phyloP scores from a whole-genome alignment of 2,888 invertebrate species.

The Drosophila testacea region DNA sequence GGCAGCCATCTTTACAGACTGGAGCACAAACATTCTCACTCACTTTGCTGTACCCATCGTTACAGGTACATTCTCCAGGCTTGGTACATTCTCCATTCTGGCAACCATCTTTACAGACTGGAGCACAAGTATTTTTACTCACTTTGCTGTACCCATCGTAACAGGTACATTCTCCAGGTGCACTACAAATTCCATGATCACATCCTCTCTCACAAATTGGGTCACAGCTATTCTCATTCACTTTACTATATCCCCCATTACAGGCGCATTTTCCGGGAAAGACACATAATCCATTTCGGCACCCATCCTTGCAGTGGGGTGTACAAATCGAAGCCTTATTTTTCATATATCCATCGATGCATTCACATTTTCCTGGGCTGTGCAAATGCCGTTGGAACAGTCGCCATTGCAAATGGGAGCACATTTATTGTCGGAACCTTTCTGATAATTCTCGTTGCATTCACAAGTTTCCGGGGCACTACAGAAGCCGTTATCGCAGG shows the following conservation, averaged over 20 bases:
- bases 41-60: neutral
- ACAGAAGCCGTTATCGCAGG: conserved; percentile 63
- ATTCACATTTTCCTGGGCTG: conserved; percentile 89
- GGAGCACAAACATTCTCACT: conserved; percentile 20
- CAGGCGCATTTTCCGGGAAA: conserved; percentile 8
- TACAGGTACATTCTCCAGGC: conserved; percentile 1
- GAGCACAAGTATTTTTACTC: conserved; percentile 17
- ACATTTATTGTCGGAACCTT: conserved; percentile 38
- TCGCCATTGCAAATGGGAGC: conserved; percentile 61
- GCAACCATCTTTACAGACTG: conserved; percentile 44
- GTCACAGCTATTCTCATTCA: neutral
- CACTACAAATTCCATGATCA: conserved; percentile 1
- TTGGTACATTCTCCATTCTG: conserved; percentile 75
- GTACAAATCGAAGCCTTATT: conserved; percentile 77
- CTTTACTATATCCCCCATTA: neutral
- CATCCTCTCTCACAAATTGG: conserved; percentile 6
- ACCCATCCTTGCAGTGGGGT: conserved; percentile 24
- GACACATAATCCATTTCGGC: conserved; percentile 9
- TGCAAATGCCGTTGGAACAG: conserved; percentile 86
- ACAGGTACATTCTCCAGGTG: conserved; percentile 4
- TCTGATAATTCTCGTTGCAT: conserved; percentile 43
- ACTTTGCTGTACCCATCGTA: neutral
- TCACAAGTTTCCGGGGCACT: conserved; percentile 48
- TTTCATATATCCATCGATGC: conserved; percentile 86
- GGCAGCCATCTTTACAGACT: conserved; percentile 42